These are phyloP conservation scores for Anthonomus grandis DNA, from an alignment of 1,140 invertebrate genomes.

Conservation along the genomic window DNA sequence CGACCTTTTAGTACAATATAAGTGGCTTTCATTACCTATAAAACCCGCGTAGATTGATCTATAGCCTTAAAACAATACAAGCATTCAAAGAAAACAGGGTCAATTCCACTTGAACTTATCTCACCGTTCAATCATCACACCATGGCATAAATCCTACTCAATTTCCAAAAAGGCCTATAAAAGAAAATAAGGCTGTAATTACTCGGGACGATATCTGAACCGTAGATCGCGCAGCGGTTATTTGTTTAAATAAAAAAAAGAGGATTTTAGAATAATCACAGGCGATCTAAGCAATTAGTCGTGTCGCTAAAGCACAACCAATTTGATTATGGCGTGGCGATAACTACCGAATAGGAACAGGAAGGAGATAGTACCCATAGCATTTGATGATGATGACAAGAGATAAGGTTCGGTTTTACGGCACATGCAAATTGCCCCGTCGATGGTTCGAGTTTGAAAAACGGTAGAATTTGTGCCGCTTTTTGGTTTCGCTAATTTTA, in stretches of 20 bases:
- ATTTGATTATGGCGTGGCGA: conserved; percentile 12
- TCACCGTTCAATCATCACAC: too few species aligned
- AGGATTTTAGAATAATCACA: conserved; percentile 3
- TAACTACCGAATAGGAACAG: conserved; percentile 4
- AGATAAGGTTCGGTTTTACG: conserved; percentile 6
- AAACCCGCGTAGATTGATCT: too few species aligned
- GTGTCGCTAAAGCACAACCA: conserved; percentile 8
- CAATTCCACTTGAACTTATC: too few species aligned
- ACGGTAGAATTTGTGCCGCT: too few species aligned
- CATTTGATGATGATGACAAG: background rate
- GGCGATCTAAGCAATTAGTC: conserved; percentile 16
- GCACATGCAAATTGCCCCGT: background rate
- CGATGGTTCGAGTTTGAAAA: too few species aligned
- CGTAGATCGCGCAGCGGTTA: background rate
- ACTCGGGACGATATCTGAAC: background rate
- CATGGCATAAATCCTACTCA: too few species aligned
- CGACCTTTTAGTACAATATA: too few species aligned
- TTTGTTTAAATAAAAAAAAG: conserved; percentile 1
- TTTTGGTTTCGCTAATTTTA: too few species aligned
- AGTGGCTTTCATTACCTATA: too few species aligned
- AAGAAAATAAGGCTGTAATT: background rate
- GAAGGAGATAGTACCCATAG: too few species aligned
- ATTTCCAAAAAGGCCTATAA: background rate
- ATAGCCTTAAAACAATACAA: too few species aligned
- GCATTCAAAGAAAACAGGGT: too few species aligned